phyloP scores from a whole-genome alignment of 2,888 invertebrate species.

The Agrypnus murinus region DNA sequence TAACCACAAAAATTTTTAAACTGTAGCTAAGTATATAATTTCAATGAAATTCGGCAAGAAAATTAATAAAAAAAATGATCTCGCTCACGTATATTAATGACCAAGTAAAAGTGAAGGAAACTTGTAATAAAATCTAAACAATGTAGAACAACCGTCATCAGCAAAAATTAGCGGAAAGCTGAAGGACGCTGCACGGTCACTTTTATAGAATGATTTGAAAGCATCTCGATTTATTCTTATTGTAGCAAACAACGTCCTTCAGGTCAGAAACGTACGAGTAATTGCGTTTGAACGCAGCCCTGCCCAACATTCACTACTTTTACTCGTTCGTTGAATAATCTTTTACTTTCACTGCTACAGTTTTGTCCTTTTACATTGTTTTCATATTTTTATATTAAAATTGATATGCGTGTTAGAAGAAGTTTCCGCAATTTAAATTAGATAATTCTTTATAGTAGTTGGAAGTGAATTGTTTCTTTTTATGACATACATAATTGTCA shows the following conservation, averaged over 20 bases:
- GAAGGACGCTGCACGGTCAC: slow-evolving; percentile 48
- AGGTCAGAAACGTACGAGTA: slow-evolving; percentile 24
- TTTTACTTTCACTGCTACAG: slow-evolving; percentile 46
- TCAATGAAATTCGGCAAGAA: too few relatives aligned
- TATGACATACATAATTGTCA: too few relatives aligned
- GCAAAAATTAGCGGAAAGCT: slow-evolving; percentile 49
- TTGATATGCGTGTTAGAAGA: slow-evolving; percentile 17
- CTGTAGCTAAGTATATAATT: too few relatives aligned
- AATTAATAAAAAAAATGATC: background rate
- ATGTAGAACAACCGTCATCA: slow-evolving; percentile 18
- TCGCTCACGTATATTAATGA: slow-evolving; percentile 2
- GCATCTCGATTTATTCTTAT: slow-evolving; percentile 32
- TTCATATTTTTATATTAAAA: slow-evolving; percentile 14
- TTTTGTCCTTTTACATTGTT: slow-evolving; percentile 37
- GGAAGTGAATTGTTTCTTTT: too few relatives aligned
- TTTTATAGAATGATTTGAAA: slow-evolving; percentile 36
- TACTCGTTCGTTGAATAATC: slow-evolving; percentile 46
- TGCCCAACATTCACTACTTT: slow-evolving; percentile 51
- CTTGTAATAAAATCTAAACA: slow-evolving; percentile 15
- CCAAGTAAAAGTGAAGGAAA: slow-evolving; percentile 51
- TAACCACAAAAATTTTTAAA: too few relatives aligned
- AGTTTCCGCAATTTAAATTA: slow-evolving; percentile 8
- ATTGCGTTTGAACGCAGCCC: slow-evolving; percentile 40
- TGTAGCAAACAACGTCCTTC: slow-evolving; percentile 24
- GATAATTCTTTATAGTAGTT: too few relatives aligned